A percentile compares a stretch with the other conserved stretches of the same genome.
Conservation (phyloP, 2,888 invertebrate species). For the Cosmia pyralina region DNA sequence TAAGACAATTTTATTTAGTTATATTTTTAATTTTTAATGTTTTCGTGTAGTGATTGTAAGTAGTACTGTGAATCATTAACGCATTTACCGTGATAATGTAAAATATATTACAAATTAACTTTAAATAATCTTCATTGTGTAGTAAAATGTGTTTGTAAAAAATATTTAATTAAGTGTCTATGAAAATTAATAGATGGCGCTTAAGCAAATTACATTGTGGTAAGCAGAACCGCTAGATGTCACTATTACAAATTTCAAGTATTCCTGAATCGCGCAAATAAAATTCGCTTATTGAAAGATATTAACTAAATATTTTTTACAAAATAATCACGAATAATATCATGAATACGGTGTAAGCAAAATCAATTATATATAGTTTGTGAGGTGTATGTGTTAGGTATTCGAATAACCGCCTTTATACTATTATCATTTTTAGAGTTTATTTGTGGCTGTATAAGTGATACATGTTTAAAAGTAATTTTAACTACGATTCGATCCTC, state of each 20-base stretch:
- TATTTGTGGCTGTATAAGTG: constrained; percentile 53
- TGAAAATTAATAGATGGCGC: constrained; percentile 14
- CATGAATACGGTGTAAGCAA: constrained; percentile 51
- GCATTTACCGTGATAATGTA: constrained; percentile 64
- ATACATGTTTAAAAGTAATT: constrained; percentile 39
- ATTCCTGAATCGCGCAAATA: not conserved
- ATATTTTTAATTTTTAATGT: constrained; percentile 41
- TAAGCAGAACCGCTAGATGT: constrained; percentile 24
- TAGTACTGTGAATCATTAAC: constrained; percentile 59
- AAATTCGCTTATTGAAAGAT: not conserved
- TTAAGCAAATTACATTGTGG: not conserved
- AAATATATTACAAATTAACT: constrained; percentile 62
- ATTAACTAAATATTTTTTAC: constrained; percentile 51
- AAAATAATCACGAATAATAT: constrained; percentile 44
- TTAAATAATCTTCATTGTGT: constrained; percentile 54
- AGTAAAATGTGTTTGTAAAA: constrained; percentile 41
- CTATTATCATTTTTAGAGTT: constrained; percentile 61
- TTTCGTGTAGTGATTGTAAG: constrained; percentile 55
- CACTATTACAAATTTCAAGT: not conserved
- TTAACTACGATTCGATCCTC: constrained; percentile 15
- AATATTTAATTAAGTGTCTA: constrained; percentile 41
- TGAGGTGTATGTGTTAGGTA: constrained; percentile 63
- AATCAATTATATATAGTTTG: constrained; percentile 64
- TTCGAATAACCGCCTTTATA: constrained; percentile 70
- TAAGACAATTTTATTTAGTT: constrained; percentile 52